These are phyloP conservation scores for Tapirus indicus DNA, from an alignment of 2,797 vertebrate genomes.

Conservation along the genomic window DNA sequence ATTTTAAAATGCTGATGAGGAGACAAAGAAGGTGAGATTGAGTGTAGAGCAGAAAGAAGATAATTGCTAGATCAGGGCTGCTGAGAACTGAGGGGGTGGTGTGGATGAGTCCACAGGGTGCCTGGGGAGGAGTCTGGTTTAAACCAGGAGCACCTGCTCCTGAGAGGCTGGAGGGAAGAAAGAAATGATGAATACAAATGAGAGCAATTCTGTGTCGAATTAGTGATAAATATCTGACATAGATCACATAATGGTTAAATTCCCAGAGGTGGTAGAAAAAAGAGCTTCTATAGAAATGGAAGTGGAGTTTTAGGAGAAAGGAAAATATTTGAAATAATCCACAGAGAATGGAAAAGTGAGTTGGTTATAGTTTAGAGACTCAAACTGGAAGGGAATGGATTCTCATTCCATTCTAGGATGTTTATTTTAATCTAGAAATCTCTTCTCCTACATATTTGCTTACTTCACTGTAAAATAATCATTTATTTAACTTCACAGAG, in stretches of 20 bases:
- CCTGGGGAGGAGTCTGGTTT: not conserved
- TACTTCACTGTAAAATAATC: not conserved
- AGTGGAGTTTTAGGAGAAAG: not conserved
- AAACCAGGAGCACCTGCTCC: not conserved
- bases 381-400: not conserved
- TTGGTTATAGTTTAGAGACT: not conserved
- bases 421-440: not conserved
- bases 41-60: not conserved
- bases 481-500: not conserved
- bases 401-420: not conserved
- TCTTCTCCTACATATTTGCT: not conserved
- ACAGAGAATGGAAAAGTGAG: not conserved
- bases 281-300: not conserved
- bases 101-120: not conserved
- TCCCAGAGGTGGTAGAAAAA: not conserved
- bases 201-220: not conserved
- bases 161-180: not conserved
- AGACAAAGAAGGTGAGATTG: not conserved
- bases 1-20: not conserved
- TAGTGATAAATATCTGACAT: not conserved
- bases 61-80: not conserved
- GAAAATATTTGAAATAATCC: not conserved
- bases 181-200: no score
- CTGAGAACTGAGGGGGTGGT: not conserved
- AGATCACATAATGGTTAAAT: not conserved